Evolutionary conservation across 35 echinoderm and acorn worm species (phyloP).

Genomic region (Holothuria glaberrima): DNA sequence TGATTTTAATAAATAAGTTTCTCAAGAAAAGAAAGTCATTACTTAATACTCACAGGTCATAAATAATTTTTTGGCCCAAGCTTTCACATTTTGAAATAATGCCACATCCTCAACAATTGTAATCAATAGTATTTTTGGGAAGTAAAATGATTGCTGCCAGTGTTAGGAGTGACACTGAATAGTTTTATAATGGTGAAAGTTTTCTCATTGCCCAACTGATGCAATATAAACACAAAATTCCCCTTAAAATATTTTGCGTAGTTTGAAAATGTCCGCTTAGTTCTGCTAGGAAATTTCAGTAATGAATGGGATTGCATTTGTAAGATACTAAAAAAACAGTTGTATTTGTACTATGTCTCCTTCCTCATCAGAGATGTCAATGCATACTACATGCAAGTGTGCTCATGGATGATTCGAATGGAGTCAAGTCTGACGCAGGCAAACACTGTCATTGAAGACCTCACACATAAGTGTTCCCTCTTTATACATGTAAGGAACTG

Average conservation of each 20-base stretch:
- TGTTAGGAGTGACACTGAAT: no score
- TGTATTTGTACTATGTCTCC: background rate
- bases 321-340: no score
- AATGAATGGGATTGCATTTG: no score
- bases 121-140: no score
- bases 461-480: constrained; percentile 88
- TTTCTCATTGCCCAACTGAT: background rate
- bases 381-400: constrained; percentile 93
- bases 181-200: background rate
- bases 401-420: constrained; percentile 98
- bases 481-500: constrained; percentile 86
- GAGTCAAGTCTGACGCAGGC: constrained; percentile 91
- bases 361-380: constrained; percentile 83
- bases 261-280: background rate
- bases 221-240: no score
- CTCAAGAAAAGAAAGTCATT: no score
- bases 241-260: background rate
- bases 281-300: background rate
- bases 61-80: no score
- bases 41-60: no score
- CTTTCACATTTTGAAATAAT: no score
- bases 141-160: no score
- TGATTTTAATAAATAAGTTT: no score
- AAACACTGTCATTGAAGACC: constrained; percentile 94
- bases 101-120: no score